These are phyloP conservation scores for Casuarius casuarius DNA, from an alignment of 2,113 vertebrate species.

Conservation along the genomic window DNA sequence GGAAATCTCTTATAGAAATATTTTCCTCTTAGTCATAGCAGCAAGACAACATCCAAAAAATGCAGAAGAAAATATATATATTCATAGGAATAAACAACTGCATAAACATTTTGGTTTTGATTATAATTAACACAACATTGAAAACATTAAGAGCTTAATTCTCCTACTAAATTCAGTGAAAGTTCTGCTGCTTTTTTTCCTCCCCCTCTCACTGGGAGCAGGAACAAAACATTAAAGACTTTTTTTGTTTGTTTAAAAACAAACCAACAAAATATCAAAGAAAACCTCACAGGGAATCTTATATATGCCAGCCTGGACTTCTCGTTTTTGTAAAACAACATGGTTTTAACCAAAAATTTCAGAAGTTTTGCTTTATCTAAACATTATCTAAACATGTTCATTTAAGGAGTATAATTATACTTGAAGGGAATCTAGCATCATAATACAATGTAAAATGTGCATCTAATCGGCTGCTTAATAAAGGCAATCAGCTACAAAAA, in stretches of 20 bases:
- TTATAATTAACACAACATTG: not conserved
- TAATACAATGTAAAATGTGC: not conserved
- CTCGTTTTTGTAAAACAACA: not conserved
- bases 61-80: not conserved
- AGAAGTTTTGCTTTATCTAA: not conserved
- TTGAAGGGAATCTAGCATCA: not conserved
- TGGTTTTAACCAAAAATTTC: not conserved
- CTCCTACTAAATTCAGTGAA: not conserved
- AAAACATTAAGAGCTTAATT: not conserved
- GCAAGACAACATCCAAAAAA: not conserved
- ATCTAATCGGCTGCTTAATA: not conserved
- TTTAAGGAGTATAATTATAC: not conserved
- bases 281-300: accelerated
- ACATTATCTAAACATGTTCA: not conserved
- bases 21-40: not conserved
- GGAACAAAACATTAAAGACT: not conserved
- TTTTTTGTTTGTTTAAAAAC: not conserved
- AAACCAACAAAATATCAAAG: not conserved
- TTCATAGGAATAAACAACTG: not conserved
- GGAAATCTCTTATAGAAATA: not conserved
- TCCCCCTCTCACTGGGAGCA: not conserved
- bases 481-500: not conserved
- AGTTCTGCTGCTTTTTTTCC: not conserved
- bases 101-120: not conserved
- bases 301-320: not conserved